Evolutionary conservation across 2,113 vertebrate genomes (phyloP).

Genomic region (Brachypteracias leptosomus): DNA sequence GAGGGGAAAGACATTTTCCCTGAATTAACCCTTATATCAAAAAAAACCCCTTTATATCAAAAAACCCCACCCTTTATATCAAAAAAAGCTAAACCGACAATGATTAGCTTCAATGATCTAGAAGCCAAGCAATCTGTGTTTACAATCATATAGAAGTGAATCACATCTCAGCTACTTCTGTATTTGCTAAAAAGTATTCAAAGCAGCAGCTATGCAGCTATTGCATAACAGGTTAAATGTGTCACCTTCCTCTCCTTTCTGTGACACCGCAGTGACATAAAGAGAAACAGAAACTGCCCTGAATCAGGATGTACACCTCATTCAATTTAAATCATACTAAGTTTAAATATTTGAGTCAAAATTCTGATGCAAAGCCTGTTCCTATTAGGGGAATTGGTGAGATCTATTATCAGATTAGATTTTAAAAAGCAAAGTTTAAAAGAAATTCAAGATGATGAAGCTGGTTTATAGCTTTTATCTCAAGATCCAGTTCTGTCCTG

Average conservation of each 20-base stretch:
- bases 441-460: neutral
- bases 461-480: neutral
- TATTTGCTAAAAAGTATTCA: neutral
- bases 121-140: neutral
- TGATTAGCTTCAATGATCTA: neutral
- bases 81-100: neutral
- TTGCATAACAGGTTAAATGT: neutral
- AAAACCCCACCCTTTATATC: neutral
- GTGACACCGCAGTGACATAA: neutral
- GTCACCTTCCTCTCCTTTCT: neutral
- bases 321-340: neutral
- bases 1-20: neutral
- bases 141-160: neutral
- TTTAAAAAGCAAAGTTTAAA: neutral
- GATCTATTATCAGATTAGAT: neutral
- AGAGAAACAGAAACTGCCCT: neutral
- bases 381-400: neutral
- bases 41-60: neutral
- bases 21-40: conserved; percentile 1
- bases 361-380: neutral
- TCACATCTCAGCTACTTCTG: neutral
- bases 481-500: neutral
- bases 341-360: neutral
- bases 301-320: neutral
- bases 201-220: neutral